Evolutionary conservation across 2,888 invertebrate species (phyloP), one percentile per base, ranked within the genome.

Genomic region (Mayetiola destructor): DNA sequence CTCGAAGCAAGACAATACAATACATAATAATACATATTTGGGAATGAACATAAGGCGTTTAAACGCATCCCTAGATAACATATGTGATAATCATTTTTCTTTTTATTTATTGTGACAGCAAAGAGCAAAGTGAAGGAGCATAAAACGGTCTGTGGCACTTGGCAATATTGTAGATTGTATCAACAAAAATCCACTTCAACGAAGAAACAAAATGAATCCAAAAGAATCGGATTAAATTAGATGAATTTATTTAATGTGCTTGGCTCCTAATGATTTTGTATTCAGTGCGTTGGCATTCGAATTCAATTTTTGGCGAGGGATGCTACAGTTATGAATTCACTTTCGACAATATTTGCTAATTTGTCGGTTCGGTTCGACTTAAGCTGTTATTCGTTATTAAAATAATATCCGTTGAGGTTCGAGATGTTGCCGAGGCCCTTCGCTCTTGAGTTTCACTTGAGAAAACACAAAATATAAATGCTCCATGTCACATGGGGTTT

Each of bases 231-330:
- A 48, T 48, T 48, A 48, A 48, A 48, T 48, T 48, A 48, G 48
- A 48, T 48, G 48, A 27, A 48, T 48, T 48, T 48, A 48, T 48
- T 48, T 48, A 48, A 48, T 48, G 48, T 48, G 48, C 29, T 27
- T 27, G 27, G 48, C 48, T 48, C 23, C 27, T 48, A 48, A 48
- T 48, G 48, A 48, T n/a, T 48, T 27, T 9, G 14, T n/a, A 12
- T 12, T 14, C n/a, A 12, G 37, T 14, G 12, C 37, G 37, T 16
- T 12, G 14, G n/a, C 32, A 32, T 32, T 12, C 32, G 12, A 32
- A 8, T n/a, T n/a, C n/a, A n/a, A n/a, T n/a, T n/a, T n/a, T n/a
- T n/a, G n/a, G n/a, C n/a, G n/a, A n/a, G 3, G 20, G 39, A 48
- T 27, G 23, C 39, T 3, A 27, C 27, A 23, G 8, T 14, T 27